phyloP scores from a whole-genome alignment of 1,140 invertebrate species.

The Stegodyphus dumicola region DNA sequence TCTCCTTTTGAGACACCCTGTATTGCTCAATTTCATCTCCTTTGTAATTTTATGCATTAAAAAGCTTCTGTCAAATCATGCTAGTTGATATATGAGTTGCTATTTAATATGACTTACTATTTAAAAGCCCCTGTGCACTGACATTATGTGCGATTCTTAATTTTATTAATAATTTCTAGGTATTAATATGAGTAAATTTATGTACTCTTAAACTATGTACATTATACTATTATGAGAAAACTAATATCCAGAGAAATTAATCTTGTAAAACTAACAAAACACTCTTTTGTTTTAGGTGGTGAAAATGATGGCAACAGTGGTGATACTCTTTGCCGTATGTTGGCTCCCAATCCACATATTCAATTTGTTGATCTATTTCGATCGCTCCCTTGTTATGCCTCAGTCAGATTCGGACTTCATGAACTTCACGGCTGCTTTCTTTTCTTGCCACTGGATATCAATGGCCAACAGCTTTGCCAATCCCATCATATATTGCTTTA shows the following conservation, averaged over 20 bases:
- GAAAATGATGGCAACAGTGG: slow-evolving; percentile 73
- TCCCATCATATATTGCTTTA: slow-evolving; percentile 88
- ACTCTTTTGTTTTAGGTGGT: slow-evolving; percentile 68
- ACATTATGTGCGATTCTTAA: too few species aligned
- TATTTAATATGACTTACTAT: too few species aligned
- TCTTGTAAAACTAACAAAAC: background rate
- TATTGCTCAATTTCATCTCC: too few species aligned
- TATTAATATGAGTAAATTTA: too few species aligned
- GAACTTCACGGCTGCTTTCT: slow-evolving; percentile 68
- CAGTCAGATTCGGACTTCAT: slow-evolving; percentile 64
- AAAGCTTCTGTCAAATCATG: too few species aligned
- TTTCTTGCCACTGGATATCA: slow-evolving; percentile 72
- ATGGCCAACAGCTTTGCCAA: slow-evolving; percentile 85
- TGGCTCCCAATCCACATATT: slow-evolving; percentile 73
- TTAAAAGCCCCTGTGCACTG: too few species aligned
- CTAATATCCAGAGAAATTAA: background rate
- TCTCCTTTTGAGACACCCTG: too few species aligned
- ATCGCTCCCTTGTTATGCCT: slow-evolving; percentile 51
- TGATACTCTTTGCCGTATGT: slow-evolving; percentile 72
- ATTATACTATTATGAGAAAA: too few species aligned
- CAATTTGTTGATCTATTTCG: slow-evolving; percentile 66
- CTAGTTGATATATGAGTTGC: too few species aligned
- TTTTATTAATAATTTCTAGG: too few species aligned
- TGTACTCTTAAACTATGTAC: too few species aligned
- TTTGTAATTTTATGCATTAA: too few species aligned